Base-by-base conservation (phyloP, 2,888 invertebrate genomes). In the Cephus sareptanus region DNA sequence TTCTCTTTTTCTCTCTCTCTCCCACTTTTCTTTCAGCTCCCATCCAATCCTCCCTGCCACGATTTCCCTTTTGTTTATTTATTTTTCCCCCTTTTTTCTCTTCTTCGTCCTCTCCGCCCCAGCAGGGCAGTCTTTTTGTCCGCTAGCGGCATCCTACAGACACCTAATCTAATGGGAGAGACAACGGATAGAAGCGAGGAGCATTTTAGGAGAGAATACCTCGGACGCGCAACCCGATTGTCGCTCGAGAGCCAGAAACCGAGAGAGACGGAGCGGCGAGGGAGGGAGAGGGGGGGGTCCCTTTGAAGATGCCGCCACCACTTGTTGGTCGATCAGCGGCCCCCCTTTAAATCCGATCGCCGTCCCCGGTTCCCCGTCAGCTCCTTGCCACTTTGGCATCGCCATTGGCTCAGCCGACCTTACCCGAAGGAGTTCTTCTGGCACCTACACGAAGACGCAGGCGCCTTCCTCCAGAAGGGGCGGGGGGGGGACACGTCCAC, bases 281-380 rank as follows among this genome's bases (percentile, higher is more conserved):
- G 82, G 83, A 83, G 81, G 80, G 79, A 84, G 81, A n/a, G 81
- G 80, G 81, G 81, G 81, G 81, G 81, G 69, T 12, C 31, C 12
- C 30, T 30, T 33, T 30, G 33, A 33, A 70, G 70, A 11, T 30
- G 87, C 90, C 90, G 90, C 87, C 89, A 84, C 87, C 87, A 88
- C 89, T 89, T 89, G 89, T 89, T 89, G 87, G 86, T 87, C 88
- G 89, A 89, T 89, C 88, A 87, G 86, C 87, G 88, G 87, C 85
- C 85, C 87, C 87, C 86, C 87, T 88, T 89, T 89, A 89, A 90
- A 90, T 89, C 88, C 89, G 89, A 89, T 89, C 88, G 86, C 87
- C 86, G 83, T 83, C 83, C 82, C 82, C 15, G 40, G 35, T 30
- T 11, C 34, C 23, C 34, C 71, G 76, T 76, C 30, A 70, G 1